These are phyloP conservation scores for Eupithecia pulchellata DNA, from an alignment of 2,888 invertebrate species.

Conservation along the genomic window DNA sequence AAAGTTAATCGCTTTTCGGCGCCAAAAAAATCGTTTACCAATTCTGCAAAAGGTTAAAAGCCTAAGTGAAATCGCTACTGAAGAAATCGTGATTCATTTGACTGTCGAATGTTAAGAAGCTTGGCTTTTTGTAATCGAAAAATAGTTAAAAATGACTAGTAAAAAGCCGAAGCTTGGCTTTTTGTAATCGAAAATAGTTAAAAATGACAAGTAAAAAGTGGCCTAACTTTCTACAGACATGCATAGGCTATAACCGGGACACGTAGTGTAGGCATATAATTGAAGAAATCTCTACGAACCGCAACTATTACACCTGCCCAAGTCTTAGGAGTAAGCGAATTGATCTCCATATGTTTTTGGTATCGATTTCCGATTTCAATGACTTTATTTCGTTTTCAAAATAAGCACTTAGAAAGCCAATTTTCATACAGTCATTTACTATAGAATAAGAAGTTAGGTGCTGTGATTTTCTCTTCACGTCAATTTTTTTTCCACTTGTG, in stretches of 20 bases:
- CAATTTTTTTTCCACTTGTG: too few relatives aligned
- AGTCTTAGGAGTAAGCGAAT: conserved; percentile 21
- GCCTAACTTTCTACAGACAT: conserved; percentile 61
- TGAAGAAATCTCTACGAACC: conserved; percentile 71
- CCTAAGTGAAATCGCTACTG: conserved; percentile 47
- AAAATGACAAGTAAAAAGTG: conserved; percentile 40
- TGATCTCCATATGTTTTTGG: neutral
- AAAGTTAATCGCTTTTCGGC: conserved; percentile 60
- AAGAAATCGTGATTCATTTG: conserved; percentile 23
- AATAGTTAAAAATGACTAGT: conserved; percentile 27
- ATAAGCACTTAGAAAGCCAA: too few relatives aligned
- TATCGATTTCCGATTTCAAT: too few relatives aligned
- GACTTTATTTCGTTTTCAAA: too few relatives aligned
- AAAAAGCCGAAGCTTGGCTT: conserved; percentile 32
- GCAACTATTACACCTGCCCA: conserved; percentile 52
- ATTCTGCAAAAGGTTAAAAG: conserved; percentile 48
- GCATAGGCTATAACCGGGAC: conserved; percentile 53
- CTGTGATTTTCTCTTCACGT: too few relatives aligned
- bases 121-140: conserved; percentile 16
- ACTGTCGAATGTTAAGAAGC: neutral
- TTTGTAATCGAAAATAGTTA: conserved; percentile 13
- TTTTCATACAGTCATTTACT: too few relatives aligned
- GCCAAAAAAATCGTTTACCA: conserved; percentile 36
- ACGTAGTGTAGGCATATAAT: conserved; percentile 60
- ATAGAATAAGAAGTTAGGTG: too few relatives aligned